Conservation (phyloP, 1,140 invertebrate species). For the Drosophila equinoxialis region DNA sequence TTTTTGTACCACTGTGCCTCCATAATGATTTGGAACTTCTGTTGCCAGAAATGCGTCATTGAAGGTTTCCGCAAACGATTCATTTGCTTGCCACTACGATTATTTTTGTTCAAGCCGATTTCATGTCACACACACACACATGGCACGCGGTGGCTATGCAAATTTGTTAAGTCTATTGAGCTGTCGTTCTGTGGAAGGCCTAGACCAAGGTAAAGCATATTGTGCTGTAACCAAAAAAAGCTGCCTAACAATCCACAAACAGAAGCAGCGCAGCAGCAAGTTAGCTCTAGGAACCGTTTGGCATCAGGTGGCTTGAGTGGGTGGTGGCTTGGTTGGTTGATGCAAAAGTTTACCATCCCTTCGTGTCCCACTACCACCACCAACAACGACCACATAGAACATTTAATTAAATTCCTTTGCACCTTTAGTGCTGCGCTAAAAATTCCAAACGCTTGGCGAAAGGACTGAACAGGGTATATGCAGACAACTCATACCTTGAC, state of each 20-base stretch:
- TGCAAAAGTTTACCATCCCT: slow-evolving; percentile 50
- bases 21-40: no score
- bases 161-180: slow-evolving; percentile 76
- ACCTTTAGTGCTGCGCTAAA: slow-evolving; percentile 80
- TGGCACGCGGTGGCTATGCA: slow-evolving; percentile 27
- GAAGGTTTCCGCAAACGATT: neutral
- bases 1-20: neutral
- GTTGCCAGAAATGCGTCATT: neutral
- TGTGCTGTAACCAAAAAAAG: slow-evolving; percentile 45
- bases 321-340: slow-evolving; percentile 33
- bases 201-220: slow-evolving; percentile 12
- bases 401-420: slow-evolving; percentile 82
- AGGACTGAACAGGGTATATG: slow-evolving; percentile 17
- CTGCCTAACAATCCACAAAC: slow-evolving; percentile 42
- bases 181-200: slow-evolving; percentile 26
- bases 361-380: neutral
- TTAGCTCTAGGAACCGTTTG: slow-evolving; percentile 12
- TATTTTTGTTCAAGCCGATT: slow-evolving; percentile 2
- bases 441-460: slow-evolving; percentile 59
- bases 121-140: neutral
- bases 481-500: slow-evolving; percentile 7
- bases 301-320: neutral
- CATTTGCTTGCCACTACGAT: neutral
- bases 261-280: slow-evolving; percentile 35
- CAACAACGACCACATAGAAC: slow-evolving; percentile 36